Evolutionary conservation across 1,140 invertebrate species (phyloP).

Genomic region (Drosophila azteca): DNA sequence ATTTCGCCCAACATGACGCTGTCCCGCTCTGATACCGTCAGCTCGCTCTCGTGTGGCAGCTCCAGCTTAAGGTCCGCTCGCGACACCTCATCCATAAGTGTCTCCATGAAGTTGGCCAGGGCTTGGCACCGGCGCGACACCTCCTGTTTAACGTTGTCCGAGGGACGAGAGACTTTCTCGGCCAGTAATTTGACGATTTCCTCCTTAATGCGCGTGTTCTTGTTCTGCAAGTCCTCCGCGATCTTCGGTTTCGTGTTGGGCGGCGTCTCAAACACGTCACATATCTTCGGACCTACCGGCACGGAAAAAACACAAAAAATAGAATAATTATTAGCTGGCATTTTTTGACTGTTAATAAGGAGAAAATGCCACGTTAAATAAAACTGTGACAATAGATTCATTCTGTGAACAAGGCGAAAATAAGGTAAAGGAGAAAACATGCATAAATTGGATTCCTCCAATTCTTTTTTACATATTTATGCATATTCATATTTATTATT

Average conservation of each 20-base stretch:
- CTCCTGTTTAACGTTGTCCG: constrained; percentile 86
- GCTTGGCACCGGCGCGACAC: constrained; percentile 89
- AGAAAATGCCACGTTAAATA: too few relatives aligned
- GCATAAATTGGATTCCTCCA: too few relatives aligned
- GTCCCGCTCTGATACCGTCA: constrained; percentile 88
- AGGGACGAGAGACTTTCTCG: constrained; percentile 87
- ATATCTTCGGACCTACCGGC: constrained; percentile 62
- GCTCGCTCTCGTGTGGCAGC: constrained; percentile 85
- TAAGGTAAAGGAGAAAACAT: too few relatives aligned
- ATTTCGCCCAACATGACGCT: constrained; percentile 93
- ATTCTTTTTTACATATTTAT: too few relatives aligned
- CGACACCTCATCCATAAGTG: constrained; percentile 87
- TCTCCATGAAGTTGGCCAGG: constrained; percentile 90
- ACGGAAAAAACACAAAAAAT: neutral
- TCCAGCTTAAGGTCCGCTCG: constrained; percentile 85
- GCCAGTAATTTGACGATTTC: constrained; percentile 89
- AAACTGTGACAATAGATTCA: too few relatives aligned
- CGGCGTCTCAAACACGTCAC: constrained; percentile 87
- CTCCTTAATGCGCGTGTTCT: constrained; percentile 87
- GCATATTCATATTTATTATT: too few relatives aligned
- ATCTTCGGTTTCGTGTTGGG: constrained; percentile 83
- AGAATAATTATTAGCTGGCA: too few relatives aligned
- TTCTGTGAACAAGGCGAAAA: neutral
- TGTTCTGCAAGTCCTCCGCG: constrained; percentile 86
- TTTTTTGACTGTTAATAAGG: neutral